These are phyloP conservation scores for Adoxophyes honmai DNA, from an alignment of 1,140 invertebrate species.

Conservation along the genomic window DNA sequence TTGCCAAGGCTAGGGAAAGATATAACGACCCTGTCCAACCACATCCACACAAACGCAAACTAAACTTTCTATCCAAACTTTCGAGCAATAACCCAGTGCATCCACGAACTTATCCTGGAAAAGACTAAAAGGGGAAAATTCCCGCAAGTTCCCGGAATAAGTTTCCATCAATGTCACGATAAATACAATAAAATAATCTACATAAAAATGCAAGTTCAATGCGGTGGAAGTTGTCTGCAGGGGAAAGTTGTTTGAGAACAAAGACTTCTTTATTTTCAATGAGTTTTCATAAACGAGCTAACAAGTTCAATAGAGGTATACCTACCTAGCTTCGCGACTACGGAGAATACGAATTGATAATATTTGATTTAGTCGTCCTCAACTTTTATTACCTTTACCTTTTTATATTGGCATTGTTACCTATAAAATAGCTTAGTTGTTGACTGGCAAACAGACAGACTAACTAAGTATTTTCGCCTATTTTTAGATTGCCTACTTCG, in stretches of 20 bases:
- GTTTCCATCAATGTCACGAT: conserved; percentile 12
- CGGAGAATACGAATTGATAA: no score
- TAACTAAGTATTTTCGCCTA: no score
- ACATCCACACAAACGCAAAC: conserved; percentile 7
- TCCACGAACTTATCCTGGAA: neutral
- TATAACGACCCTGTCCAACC: neutral
- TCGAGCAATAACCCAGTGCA: conserved; percentile 12
- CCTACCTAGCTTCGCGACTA: no score
- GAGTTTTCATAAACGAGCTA: no score
- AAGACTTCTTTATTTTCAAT: neutral
- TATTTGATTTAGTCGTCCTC: no score
- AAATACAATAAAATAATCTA: conserved; percentile 12
- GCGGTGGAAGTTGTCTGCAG: neutral
- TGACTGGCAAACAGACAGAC: no score
- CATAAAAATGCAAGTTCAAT: conserved; percentile 10
- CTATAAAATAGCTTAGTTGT: no score
- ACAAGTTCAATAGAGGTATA: no score
- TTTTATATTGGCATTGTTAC: no score
- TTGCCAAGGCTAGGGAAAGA: neutral
- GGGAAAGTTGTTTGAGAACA: neutral
- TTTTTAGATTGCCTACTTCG: no score
- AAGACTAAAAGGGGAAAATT: conserved; percentile 10
- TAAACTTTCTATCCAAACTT: conserved; percentile 13
- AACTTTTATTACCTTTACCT: no score
- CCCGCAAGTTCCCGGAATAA: neutral